These are phyloP conservation scores for Erpetoichthys calabaricus DNA, from an alignment of 2,797 vertebrate genomes.

Conservation along the genomic window DNA sequence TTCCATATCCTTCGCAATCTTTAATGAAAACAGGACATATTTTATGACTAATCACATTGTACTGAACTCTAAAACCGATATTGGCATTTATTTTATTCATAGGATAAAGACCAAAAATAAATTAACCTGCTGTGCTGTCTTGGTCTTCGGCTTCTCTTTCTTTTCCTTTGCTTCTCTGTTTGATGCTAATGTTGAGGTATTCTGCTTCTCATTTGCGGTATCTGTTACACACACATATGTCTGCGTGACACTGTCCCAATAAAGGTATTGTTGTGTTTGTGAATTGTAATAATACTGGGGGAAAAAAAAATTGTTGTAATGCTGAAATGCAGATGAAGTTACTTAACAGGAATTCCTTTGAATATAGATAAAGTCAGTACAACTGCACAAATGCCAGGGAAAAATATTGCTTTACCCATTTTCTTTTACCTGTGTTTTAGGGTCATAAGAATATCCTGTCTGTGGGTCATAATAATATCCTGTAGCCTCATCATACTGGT, in stretches of 20 bases:
- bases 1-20: slow-evolving; percentile 99
- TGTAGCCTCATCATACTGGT: slow-evolving; percentile 92
- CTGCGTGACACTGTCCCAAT: slow-evolving; percentile 94
- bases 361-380: too few species aligned
- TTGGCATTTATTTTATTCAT: too few species aligned
- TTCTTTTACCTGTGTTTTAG: slow-evolving; percentile 73
- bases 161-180: slow-evolving; percentile 82
- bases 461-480: slow-evolving; percentile 93
- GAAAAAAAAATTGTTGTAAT: slow-evolving; percentile 1
- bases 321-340: too few species aligned
- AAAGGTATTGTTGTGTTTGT: slow-evolving; percentile 92
- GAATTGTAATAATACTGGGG: slow-evolving; percentile 98
- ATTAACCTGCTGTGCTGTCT: slow-evolving; percentile 88
- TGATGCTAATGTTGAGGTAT: slow-evolving; percentile 22
- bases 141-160: slow-evolving; percentile 95
- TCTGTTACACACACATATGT: slow-evolving; percentile 72
- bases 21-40: slow-evolving; percentile 9
- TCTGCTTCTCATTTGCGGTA: slow-evolving; percentile 26
- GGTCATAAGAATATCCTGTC: slow-evolving; percentile 92
- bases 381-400: too few species aligned
- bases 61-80: too few species aligned
- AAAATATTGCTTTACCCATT: too few species aligned
- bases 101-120: too few species aligned
- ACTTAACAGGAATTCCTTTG: neutral
- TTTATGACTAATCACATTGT: too few species aligned